Evolutionary conservation across 2,113 vertebrate species (phyloP), one percentile per base, ranked within the genome.

Genomic region (crab-eating macaque (Macaca fascicularis)): DNA sequence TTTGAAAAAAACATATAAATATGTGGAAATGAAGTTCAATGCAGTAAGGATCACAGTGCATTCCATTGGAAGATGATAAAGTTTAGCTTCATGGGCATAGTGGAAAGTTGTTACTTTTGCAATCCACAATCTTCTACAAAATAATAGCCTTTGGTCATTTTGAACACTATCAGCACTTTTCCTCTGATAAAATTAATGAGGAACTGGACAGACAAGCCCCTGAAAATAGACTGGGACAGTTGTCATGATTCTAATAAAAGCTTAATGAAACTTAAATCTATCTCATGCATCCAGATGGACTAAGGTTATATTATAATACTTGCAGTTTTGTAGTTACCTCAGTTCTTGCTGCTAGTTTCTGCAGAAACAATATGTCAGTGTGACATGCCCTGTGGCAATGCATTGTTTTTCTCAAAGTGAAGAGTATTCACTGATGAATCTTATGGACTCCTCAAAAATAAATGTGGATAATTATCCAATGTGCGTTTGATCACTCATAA

Each of bases 241-340:
- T 95, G 30, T 96, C 89, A 76, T 81, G 97, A 89, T 89, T 67
- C 2, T 95, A 98, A 90, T 76, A 96, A 97, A 93, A 93, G 19
- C 11, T 86, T 92, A 96, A 94, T 89, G 12, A 67, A 98, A 89
- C 8, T 95, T 97, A 88, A 74, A 96, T 96, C 40, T 95, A 27
- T 83, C 30, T 97, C 8, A 14, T 1, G 5, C 89, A 48, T 89
- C 20, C 50, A 97, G 11, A 91, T 52, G 10, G 19, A 22, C 20
- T 72, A 25, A 57, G 25, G 55, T 43, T 89, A 8, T 59, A 69
- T 92, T 92, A 90, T 45, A 76, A 80, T 40, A 72, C 1, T 25
- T 94, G 6, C 27, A 89, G 20, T 48, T 98, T 74, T 95, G 40
- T 82, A 75, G 64, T 86, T 92, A 87, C 78, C 52, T 95, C 61